Percentiles rank a stretch among this genome's conserved stretches.
phyloP scores from a whole-genome alignment of 2,113 vertebrate species.

The Gavia stellata region DNA sequence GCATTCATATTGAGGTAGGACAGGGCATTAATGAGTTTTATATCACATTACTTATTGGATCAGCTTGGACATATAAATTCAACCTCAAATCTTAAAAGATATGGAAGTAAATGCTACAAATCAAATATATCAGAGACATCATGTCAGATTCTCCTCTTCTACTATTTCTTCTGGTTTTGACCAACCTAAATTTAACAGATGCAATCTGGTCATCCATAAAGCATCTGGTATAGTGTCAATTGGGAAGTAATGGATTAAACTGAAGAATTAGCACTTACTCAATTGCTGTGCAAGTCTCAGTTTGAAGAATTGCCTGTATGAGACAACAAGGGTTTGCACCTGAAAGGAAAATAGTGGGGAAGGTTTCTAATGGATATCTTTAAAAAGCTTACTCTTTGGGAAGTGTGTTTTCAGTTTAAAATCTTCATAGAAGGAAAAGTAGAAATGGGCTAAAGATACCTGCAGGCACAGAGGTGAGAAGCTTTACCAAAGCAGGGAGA shows the following conservation, averaged over 20 bases:
- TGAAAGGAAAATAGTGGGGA: neutral
- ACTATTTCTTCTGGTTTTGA: neutral
- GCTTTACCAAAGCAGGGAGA: neutral
- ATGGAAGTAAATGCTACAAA: neutral
- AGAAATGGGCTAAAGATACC: neutral
- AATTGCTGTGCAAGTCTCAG: neutral
- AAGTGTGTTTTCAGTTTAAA: neutral
- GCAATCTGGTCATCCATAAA: neutral
- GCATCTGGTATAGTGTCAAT: neutral
- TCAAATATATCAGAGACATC: rapidly evolving
- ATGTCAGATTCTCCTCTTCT: neutral
- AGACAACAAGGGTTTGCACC: neutral
- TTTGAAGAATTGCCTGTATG: neutral
- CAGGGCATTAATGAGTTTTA: neutral
- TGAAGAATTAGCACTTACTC: neutral
- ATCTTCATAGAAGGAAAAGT: neutral
- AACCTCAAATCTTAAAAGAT: neutral
- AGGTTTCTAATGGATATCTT: neutral
- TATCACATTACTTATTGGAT: neutral
- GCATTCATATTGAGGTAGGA: neutral
- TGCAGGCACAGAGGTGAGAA: neutral
- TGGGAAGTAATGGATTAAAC: neutral
- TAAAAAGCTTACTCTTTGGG: neutral
- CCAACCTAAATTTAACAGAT: neutral
- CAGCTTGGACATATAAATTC: neutral